These are phyloP conservation scores for Seira sanloemensis DNA, from an alignment of 2,888 invertebrate species.

Conservation along the genomic window DNA sequence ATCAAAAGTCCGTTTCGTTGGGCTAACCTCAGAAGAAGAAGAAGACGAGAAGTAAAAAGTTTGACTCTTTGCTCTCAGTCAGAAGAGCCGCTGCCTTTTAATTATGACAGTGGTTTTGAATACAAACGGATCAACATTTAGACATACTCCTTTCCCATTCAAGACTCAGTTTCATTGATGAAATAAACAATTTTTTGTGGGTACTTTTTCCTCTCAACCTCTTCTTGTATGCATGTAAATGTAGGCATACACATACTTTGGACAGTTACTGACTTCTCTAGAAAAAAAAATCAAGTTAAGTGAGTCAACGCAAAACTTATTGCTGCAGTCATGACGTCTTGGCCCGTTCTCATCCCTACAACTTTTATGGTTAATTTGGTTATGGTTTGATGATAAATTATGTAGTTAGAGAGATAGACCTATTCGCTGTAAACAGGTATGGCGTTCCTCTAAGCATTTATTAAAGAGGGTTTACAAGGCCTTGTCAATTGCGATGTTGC, in stretches of 20 bases:
- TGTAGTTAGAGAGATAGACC: too few relatives aligned
- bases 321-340: conserved; percentile 59
- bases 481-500: conserved; percentile 19
- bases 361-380: conserved; percentile 28
- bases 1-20: conserved; percentile 18
- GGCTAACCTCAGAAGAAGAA: conserved; percentile 33
- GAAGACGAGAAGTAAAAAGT: neutral
- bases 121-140: too few relatives aligned
- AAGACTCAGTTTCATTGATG: too few relatives aligned
- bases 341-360: conserved; percentile 33
- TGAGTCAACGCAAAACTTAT: conserved; percentile 63
- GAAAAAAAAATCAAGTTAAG: conserved; percentile 42
- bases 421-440: conserved; percentile 9
- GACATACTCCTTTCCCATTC: too few relatives aligned
- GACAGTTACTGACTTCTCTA: neutral
- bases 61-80: neutral
- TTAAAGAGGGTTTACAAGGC: neutral
- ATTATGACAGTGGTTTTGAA: conserved; percentile 39
- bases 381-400: conserved; percentile 18
- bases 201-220: too few relatives aligned
- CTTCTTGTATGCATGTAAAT: too few relatives aligned
- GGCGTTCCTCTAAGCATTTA: neutral
- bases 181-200: too few relatives aligned
- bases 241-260: neutral
- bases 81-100: conserved; percentile 30